Base-by-base conservation (phyloP, 2,888 invertebrate genomes). In the Cistogaster globosa region DNA sequence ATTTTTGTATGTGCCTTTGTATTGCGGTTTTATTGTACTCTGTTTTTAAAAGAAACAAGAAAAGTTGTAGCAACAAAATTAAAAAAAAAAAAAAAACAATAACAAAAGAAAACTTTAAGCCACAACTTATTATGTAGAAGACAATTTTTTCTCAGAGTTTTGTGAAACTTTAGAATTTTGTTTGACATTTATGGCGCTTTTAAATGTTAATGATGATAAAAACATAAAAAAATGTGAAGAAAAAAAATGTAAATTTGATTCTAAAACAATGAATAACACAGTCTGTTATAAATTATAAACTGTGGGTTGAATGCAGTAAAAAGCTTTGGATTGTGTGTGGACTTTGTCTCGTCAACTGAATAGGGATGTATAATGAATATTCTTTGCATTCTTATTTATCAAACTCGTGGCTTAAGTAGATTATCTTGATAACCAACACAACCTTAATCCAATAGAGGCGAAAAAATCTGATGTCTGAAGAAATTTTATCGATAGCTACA, bases 171-270 rank as follows among this genome's bases (percentile, higher is more conserved):
- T 12, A 71, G 67, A 80, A 81, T 68, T 48, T 62, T 57, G 75
- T 67, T 71, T 84, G 84, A 74, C 80, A 81, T 77, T 84, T 81
- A 84, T 81, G 62, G 72, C 48, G 62, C 20, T 36, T 36, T 67
- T 82, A 60, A 82, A 83, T 83, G 77, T 77, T 77, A 72, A 69
- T 63, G 63, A 63, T 63, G 45, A 32, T 57, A 45, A 65, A 48
- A 57, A 48, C 1, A 20, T 12, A 8, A 63, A 63, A 0, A 63
- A 22, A 14, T 7, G 1, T 26, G 4, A 18, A 58, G 18, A 16
- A 5, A 6, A 18, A 38, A 11, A 18, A 3, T 42, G 42, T 48
- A 9, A 12, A 65, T 32, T n/a, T n/a, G 32, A n/a, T 36, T 18
- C 20, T n/a, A 22, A n/a, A 58, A 18, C 7, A 62, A 63, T 14